Evolutionary conservation across 2,888 invertebrate species (phyloP).

Genomic region (Apamea sordens): DNA sequence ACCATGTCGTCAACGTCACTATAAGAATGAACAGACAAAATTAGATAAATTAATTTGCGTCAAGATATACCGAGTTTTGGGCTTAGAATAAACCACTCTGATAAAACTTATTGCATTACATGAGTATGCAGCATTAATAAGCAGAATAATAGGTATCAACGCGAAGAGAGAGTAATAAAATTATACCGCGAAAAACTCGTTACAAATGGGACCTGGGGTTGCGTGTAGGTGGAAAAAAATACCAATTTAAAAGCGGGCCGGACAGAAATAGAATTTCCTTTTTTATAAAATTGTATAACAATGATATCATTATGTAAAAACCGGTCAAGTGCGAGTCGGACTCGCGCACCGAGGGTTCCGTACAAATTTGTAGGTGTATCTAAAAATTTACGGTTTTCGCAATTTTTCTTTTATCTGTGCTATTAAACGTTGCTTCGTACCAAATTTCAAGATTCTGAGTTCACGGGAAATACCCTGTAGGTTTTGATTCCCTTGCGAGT

Average conservation of each 20-base stretch:
- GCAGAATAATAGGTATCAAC: neutral
- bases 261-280: constrained; percentile 32
- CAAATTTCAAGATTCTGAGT: too few relatives aligned
- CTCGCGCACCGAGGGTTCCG: too few relatives aligned
- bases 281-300: constrained; percentile 30
- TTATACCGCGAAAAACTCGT: constrained; percentile 39
- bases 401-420: too few relatives aligned
- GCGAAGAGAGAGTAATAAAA: constrained; percentile 16
- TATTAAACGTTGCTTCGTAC: too few relatives aligned
- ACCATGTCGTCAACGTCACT: too few relatives aligned
- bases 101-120: constrained; percentile 12
- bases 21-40: neutral
- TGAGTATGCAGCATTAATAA: constrained; percentile 11
- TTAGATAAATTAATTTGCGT: constrained; percentile 1
- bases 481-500: too few relatives aligned
- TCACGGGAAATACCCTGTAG: too few relatives aligned
- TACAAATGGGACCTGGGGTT: constrained; percentile 12
- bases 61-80: neutral
- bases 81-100: constrained; percentile 19
- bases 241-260: constrained; percentile 26
- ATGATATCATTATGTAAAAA: constrained; percentile 40
- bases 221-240: constrained; percentile 34
- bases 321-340: too few relatives aligned
- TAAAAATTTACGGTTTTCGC: too few relatives aligned
- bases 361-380: too few relatives aligned